phyloP scores from a whole-genome alignment of 2,888 invertebrate genomes.

The Trisateles emortualis region DNA sequence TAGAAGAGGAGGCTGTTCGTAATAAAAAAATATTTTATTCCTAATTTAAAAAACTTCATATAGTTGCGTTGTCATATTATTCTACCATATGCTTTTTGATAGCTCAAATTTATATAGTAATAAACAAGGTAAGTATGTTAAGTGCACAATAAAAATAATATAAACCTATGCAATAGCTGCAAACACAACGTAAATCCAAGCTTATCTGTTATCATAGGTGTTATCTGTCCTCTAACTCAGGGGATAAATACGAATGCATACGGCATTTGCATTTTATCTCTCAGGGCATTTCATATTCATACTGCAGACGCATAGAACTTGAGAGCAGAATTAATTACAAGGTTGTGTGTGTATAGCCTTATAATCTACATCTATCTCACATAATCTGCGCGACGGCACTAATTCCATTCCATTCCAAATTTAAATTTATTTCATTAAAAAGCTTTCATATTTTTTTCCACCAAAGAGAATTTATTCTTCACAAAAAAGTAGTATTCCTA shows the following conservation, averaged over 20 bases:
- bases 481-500: conserved; percentile 33
- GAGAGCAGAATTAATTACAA: conserved; percentile 78
- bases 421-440: conserved; percentile 15
- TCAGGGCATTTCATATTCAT: conserved; percentile 81
- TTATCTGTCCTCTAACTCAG: conserved; percentile 71
- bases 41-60: no score
- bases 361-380: conserved; percentile 1
- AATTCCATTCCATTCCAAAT: neutral
- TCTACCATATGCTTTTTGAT: neutral
- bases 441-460: conserved; percentile 18
- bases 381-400: neutral
- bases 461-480: conserved; percentile 33
- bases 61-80: no score
- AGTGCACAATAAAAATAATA: conserved; percentile 25
- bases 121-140: neutral
- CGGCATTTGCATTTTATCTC: conserved; percentile 84
- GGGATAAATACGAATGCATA: conserved; percentile 76
- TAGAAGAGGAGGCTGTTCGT: no score
- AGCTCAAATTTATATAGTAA: neutral
- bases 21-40: no score
- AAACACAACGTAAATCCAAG: conserved; percentile 55
- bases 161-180: conserved; percentile 25
- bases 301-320: conserved; percentile 69
- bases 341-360: conserved; percentile 32
- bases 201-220: conserved; percentile 59